Base-by-base conservation (phyloP, 2,113 vertebrate species). In the Jaculus jaculus region DNA sequence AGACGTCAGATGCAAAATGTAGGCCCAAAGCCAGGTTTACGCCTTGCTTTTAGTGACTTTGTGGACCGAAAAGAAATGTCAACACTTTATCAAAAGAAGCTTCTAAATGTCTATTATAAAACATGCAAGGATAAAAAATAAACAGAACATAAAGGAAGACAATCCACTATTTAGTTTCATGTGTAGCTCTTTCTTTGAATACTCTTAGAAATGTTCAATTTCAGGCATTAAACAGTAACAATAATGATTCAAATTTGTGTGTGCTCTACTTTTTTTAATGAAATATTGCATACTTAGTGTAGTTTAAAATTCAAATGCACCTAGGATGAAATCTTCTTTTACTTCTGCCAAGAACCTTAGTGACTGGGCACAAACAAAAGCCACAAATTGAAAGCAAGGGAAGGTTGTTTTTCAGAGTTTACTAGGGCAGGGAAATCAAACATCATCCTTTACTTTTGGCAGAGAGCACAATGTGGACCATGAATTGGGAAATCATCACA, bases 141-240 rank as follows among this genome's bases (percentile, higher is more conserved):
- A 7, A 72, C 17, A 85, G 20, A 60, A 54, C 78, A 2, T 72
- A 65, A 42, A 20, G 10, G 5, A 71, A 47, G 4, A 71, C 1
- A 90, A 37, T 51, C 0, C 1, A 7, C 69, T 77, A 58, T 58
- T 18, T 78, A 1, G 58, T 2, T 71, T 77, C 23, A 26, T 77
- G 12, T 60, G 85, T 61, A 75, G n/a, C 28, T 84, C 75, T 92
- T 88, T 11, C 54, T 83, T 74, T 91, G 79, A 20, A 84, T 58
- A 61, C 10, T n/a, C 47, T 51, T 10, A 51, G 32, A 91, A 79
- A 47, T 92, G 2, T 87, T n/a, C 85, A 23, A 24, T 75, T 65
- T 11, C 16, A 34, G 58, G 42, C 13, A 39, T 66, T 89, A 81
- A 61, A 61, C 18, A 42, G 20, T 60, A 28, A 23, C 3, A 60